These are phyloP conservation scores for Ruditapes philippinarum DNA, from an alignment of 1,140 invertebrate species.

Conservation along the genomic window DNA sequence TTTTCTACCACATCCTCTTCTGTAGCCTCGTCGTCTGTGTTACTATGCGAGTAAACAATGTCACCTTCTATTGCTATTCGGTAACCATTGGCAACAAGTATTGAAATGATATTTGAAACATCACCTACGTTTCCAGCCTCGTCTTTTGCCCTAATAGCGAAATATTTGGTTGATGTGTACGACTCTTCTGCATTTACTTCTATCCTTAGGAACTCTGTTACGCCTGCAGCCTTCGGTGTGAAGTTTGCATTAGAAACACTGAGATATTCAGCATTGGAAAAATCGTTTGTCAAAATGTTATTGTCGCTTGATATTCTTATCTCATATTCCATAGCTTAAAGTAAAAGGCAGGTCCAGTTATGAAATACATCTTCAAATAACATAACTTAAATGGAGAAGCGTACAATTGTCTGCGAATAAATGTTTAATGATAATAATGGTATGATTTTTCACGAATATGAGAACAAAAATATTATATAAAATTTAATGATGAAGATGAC, in stretches of 20 bases:
- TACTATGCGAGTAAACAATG: background rate
- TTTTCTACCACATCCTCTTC: background rate
- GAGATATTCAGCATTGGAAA: background rate
- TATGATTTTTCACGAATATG: background rate
- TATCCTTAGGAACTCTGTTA: background rate
- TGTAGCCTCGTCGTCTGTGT: background rate
- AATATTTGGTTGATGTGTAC: background rate
- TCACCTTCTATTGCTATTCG: background rate
- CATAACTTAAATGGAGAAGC: background rate
- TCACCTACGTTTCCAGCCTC: background rate
- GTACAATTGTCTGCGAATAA: background rate
- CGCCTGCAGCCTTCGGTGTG: background rate
- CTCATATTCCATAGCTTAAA: slow-evolving; percentile 1
- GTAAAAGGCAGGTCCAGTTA: background rate
- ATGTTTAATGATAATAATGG: background rate
- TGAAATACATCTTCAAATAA: too few relatives aligned
- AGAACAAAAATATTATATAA: too few relatives aligned
- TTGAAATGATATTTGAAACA: slow-evolving; percentile 6
- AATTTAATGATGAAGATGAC: too few relatives aligned
- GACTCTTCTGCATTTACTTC: background rate
- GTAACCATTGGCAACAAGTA: slow-evolving; percentile 4
- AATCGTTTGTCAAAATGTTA: background rate
- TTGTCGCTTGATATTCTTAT: background rate
- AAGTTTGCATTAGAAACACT: background rate
- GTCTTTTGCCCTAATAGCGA: background rate